Base-by-base conservation (phyloP, 2,888 invertebrate genomes). In the Leucophenga maculata region DNA sequence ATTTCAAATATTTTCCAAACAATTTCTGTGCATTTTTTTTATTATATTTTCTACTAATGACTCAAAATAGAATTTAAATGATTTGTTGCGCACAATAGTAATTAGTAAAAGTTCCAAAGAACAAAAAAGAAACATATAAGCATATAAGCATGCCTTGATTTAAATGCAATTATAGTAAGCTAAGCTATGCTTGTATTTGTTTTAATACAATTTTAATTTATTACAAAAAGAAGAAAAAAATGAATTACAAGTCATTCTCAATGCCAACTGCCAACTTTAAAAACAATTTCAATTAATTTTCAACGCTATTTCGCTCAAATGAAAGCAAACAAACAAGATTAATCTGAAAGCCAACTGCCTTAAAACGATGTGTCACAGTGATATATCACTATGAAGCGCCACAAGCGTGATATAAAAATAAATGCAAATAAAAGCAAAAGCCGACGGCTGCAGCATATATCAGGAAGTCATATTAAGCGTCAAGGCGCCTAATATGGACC, bases 211-310 rank as follows among this genome's bases (percentile, higher is more conserved):
- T 39, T 6, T 39, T 6, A 3, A 6, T 39, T 39, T 6, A 6
- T 3, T n/a, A n/a, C n/a, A n/a, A n/a, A n/a, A n/a, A n/a, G n/a
- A n/a, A n/a, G 11, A 1, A 39, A 11, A 39, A 39, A 39, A 1
- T 39, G 39, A 1, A 39, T 39, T 11, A 39, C 39, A 39, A 39
- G 8, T 39, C 8, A 39, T 9, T 39, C 8, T 39, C 52, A 52
- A 52, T 52, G 16, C 16, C 4, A 52, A 52, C 16, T 16, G 52
- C 6, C 52, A 39, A 39, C 39, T 50, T 50, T 50, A 50, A 50
- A 50, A 32, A 31, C n/a, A 59, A 16, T 59, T 59, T 59, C 59
- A 59, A 59, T 59, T 59, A 14, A 59, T 59, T 32, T 59, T 13
- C 31, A 59, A n/a, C 14, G 0, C 4, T 9, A 18, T n/a, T 52